These are phyloP conservation scores for Pithys albifrons DNA, from an alignment of 2,113 vertebrate species.

Conservation along the genomic window DNA sequence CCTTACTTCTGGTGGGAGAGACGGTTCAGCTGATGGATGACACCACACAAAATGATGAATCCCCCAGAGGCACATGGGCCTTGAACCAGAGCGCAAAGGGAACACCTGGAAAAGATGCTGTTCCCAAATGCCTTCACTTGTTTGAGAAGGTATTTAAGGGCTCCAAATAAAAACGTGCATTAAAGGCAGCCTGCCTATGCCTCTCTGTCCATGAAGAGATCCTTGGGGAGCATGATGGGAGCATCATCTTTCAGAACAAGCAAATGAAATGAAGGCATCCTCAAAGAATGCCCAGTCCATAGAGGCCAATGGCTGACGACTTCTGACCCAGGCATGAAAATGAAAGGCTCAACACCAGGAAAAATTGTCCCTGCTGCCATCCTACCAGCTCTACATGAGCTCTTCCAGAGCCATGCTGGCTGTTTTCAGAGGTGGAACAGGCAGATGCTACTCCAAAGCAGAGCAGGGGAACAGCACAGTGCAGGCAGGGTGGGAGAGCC, in stretches of 20 bases:
- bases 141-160: not conserved
- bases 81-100: not conserved
- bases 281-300: not conserved
- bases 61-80: not conserved
- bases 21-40: not conserved
- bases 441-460: not conserved
- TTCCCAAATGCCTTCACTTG: not conserved
- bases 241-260: not conserved
- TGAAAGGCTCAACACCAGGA: not conserved
- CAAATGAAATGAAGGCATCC: not conserved
- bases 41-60: not conserved
- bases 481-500: not conserved
- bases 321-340: not conserved
- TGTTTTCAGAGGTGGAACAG: not conserved
- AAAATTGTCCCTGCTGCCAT: not conserved
- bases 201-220: not conserved
- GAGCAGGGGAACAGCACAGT: not conserved
- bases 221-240: not conserved
- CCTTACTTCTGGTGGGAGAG: not conserved
- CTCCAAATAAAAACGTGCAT: not conserved
- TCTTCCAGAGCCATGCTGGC: not conserved
- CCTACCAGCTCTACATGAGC: not conserved
- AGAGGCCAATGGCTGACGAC: not conserved
- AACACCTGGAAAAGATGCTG: not conserved
- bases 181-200: not conserved